These are phyloP conservation scores for Sebastes oblongus DNA, from an alignment of 2,797 vertebrate species.

Conservation along the genomic window DNA sequence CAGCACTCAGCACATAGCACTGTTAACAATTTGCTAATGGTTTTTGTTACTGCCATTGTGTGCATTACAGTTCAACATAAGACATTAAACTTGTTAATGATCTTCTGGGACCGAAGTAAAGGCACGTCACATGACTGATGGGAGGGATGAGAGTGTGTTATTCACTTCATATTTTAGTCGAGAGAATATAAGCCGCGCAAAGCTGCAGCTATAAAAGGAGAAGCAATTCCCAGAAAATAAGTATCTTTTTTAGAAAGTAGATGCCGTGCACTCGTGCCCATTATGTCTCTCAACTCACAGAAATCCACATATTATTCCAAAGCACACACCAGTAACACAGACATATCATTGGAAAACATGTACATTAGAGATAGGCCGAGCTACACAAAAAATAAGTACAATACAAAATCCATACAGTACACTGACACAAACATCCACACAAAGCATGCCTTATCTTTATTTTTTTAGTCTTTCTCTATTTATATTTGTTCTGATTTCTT, in stretches of 20 bases:
- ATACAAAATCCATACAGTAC: background rate
- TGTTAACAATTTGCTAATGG: slow-evolving; percentile 62
- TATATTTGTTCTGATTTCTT: slow-evolving; percentile 2
- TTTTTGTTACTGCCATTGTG: slow-evolving; percentile 51
- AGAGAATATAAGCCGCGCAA: background rate
- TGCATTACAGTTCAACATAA: slow-evolving; percentile 42
- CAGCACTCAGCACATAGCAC: slow-evolving; percentile 34
- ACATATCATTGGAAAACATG: background rate
- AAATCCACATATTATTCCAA: background rate
- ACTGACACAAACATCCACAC: background rate
- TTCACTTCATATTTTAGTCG: background rate
- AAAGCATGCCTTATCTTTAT: background rate
- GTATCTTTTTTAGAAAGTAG: background rate
- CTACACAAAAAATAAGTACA: background rate
- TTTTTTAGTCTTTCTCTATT: slow-evolving; percentile 4
- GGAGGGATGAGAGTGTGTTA: background rate
- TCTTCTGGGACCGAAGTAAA: slow-evolving; percentile 15
- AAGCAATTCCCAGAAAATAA: background rate
- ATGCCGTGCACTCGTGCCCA: background rate
- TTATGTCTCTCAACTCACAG: background rate
- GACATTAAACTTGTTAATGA: slow-evolving; percentile 50
- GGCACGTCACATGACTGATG: slow-evolving; percentile 31
- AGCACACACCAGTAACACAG: background rate
- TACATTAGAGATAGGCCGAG: background rate
- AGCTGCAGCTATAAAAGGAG: slow-evolving; percentile 13